These are phyloP conservation scores for Thryonomys swinderianus DNA, from an alignment of 2,113 vertebrate species.

Conservation along the genomic window DNA sequence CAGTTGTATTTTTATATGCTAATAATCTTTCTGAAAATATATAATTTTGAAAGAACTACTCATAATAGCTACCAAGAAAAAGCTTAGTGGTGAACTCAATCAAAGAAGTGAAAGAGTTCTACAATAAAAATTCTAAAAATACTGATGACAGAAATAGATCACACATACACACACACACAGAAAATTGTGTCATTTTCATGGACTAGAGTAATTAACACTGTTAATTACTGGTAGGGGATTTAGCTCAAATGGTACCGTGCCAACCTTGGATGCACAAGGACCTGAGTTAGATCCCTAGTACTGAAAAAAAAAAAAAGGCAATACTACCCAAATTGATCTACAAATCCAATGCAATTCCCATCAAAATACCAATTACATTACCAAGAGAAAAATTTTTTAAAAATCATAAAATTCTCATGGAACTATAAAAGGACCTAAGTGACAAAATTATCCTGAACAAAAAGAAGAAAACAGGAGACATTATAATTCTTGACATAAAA, in stretches of 20 bases:
- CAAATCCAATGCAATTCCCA: not conserved
- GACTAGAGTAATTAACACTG: not conserved
- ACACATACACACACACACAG: not conserved
- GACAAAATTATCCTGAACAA: not conserved
- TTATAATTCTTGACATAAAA: not conserved
- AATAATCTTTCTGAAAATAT: not conserved
- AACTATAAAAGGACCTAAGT: not conserved
- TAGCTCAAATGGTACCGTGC: too few species aligned
- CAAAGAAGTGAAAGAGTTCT: not conserved
- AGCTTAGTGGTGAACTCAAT: not conserved
- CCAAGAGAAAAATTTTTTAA: not conserved
- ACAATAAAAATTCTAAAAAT: not conserved
- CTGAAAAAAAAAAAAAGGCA: too few species aligned
- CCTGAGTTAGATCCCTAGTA: too few species aligned
- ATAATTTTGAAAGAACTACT: too few species aligned
- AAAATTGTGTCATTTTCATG: not conserved
- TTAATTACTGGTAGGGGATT: too few species aligned
- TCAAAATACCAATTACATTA: not conserved
- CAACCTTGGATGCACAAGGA: too few species aligned
- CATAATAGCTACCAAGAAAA: not conserved
- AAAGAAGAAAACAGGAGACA: not conserved
- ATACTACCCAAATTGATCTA: not conserved
- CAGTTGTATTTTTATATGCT: not conserved
- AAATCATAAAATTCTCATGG: not conserved
- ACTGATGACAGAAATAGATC: not conserved